Percentiles rank a stretch among this genome's conserved stretches.
Evolutionary conservation across 1,140 invertebrate species (phyloP).

Genomic region (Zaprionus ornatus): DNA sequence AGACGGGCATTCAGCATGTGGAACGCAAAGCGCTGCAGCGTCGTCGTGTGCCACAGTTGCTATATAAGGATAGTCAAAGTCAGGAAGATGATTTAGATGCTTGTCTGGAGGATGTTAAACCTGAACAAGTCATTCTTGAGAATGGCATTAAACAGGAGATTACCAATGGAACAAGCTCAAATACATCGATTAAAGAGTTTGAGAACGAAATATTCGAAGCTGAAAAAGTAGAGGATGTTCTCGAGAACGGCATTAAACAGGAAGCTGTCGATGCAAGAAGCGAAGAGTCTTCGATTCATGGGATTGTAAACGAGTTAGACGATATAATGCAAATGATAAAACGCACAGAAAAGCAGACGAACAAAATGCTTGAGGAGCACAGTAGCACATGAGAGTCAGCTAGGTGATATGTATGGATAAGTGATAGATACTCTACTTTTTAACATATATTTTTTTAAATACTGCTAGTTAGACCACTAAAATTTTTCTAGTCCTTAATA

Average conservation of each 20-base stretch:
- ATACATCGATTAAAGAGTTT: not conserved
- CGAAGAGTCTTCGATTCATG: not conserved
- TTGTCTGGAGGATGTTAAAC: not conserved
- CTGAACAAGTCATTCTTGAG: not conserved
- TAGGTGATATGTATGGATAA: not conserved
- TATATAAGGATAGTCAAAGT: slow-evolving; percentile 64
- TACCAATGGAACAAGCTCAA: not conserved
- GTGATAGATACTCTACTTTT: too few relatives aligned
- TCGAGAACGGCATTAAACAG: not conserved
- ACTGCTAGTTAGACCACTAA: too few relatives aligned
- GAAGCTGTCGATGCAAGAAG: not conserved
- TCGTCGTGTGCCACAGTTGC: slow-evolving; percentile 13
- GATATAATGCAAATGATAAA: slow-evolving; percentile 30
- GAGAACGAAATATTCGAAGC: not conserved
- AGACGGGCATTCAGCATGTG: slow-evolving; percentile 33
- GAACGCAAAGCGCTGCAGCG: slow-evolving; percentile 47
- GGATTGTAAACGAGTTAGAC: not conserved
- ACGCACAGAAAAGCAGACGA: not conserved
- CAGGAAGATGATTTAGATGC: slow-evolving; percentile 42
- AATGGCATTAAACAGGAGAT: not conserved
- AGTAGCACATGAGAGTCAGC: not conserved
- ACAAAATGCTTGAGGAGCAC: slow-evolving; percentile 1
- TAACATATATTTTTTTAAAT: too few relatives aligned
- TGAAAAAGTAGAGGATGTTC: not conserved
- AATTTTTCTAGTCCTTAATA: not conserved